Evolutionary conservation across 1,140 invertebrate species (phyloP), one percentile per base, ranked within the genome.

Genomic region (Bombus superbus): DNA sequence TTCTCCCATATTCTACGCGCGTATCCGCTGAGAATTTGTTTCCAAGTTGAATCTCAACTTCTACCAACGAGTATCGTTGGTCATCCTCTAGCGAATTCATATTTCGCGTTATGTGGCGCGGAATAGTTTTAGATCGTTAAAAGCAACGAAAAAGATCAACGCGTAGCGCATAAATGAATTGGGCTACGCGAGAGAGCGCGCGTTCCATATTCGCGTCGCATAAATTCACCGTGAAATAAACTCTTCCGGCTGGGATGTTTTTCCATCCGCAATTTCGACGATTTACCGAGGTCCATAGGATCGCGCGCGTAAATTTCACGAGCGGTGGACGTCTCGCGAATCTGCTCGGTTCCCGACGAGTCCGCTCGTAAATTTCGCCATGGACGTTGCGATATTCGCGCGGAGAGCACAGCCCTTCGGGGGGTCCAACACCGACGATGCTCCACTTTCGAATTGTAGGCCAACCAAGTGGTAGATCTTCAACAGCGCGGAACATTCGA

Each of bases 401-500:
- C 68, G 13, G 38, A 15, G 38, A 22, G 69, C 6, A 10, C 35
- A 38, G 32, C 35, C 22, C 18, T 35, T 35, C n/a, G 62, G 32
- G 66, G 66, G 62, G 13, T 32, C 35, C 68, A 15, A n/a, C 47
- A 28, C 22, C 74, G 74, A 38, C 44, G 38, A 44, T 57, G 81
- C 47, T 83, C 82, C 82, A 83, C 62, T 83, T 83, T 53, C n/a
- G 22, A 66, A 83, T 83, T 44, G 64, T 78, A 83, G 82, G 82
- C 62, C 47, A 83, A 83, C 74, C 74, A 69, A 78, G 76, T 71
- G 68, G 73, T 68, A 40, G 81, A 83, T 76, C 81, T 75, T 47
- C 47, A 59, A 59, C 47, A 15, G 25, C 53, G 71, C 40, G 81
- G 35, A 57, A 77, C 47, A 6, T 77, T 68, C 72, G 40, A 53